A percentile compares a stretch with the other conserved stretches of the same genome.
Evolutionary conservation across 1,140 invertebrate genomes (phyloP).

Genomic region (Diachasmimorpha longicaudata): DNA sequence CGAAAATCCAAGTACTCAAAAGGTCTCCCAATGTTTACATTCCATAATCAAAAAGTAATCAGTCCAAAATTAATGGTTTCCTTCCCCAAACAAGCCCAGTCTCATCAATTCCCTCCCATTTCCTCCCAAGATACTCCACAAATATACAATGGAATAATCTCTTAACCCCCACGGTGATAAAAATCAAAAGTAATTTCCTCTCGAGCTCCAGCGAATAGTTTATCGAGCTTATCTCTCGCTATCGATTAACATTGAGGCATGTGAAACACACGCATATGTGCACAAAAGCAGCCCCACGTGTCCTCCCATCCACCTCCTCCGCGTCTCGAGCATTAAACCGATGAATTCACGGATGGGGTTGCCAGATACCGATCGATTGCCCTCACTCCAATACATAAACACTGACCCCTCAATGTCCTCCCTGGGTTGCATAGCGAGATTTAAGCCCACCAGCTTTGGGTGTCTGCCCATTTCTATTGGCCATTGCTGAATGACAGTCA

Average conservation of each 20-base stretch:
- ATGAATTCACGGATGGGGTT: constrained; percentile 18
- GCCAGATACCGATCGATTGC: constrained; percentile 17
- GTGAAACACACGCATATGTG: constrained; percentile 4
- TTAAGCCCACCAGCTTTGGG: constrained; percentile 11
- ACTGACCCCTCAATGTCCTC: background rate
- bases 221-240: constrained; percentile 20
- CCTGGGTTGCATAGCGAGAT: background rate
- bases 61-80: background rate
- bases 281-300: constrained; percentile 12
- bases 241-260: constrained; percentile 22
- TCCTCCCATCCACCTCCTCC: background rate
- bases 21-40: no score
- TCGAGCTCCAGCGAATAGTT: background rate
- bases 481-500: background rate
- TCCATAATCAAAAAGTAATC: no score
- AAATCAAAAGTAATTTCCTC: constrained; percentile 17
- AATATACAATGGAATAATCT: background rate
- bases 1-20: no score
- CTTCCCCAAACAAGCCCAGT: background rate
- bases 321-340: constrained; percentile 23
- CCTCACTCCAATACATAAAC: background rate
- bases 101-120: background rate
- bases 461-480: background rate
- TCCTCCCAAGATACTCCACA: background rate
- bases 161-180: background rate